These are phyloP conservation scores for Myrmophylax atrothorax DNA, from an alignment of 2,113 vertebrate species.

Conservation along the genomic window DNA sequence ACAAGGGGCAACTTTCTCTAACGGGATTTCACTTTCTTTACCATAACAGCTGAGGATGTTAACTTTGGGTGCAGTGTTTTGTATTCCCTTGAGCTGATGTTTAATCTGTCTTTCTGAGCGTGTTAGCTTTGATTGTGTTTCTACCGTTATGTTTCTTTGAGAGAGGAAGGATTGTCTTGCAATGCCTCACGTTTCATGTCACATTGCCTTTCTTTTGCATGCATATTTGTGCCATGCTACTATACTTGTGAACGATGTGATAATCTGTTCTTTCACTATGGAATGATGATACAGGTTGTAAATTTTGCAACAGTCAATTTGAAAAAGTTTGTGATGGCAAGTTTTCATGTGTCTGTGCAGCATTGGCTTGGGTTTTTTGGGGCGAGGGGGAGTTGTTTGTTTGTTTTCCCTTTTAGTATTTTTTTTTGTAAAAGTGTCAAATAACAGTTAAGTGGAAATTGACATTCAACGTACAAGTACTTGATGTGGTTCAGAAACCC, in stretches of 20 bases:
- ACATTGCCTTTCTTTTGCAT: not conserved
- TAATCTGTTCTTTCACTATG: not conserved
- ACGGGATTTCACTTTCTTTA: not conserved
- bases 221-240: not conserved
- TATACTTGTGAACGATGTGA: not conserved
- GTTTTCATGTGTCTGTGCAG: not conserved
- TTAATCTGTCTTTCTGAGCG: not conserved
- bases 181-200: not conserved
- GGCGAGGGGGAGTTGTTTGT: too few relatives aligned
- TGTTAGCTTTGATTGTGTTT: not conserved
- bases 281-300: not conserved
- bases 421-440: not conserved
- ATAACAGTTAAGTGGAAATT: not conserved
- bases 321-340: not conserved
- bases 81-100: not conserved
- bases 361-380: not conserved
- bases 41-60: not conserved
- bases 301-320: not conserved
- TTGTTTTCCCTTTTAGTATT: not conserved
- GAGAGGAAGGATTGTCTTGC: not conserved
- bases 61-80: not conserved
- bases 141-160: not conserved
- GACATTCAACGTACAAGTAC: not conserved
- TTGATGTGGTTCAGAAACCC: slow-evolving; percentile 38
- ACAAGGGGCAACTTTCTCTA: not conserved